Evolutionary conservation across 2,888 invertebrate genomes (phyloP).

Genomic region (Ormyrus labotus): DNA sequence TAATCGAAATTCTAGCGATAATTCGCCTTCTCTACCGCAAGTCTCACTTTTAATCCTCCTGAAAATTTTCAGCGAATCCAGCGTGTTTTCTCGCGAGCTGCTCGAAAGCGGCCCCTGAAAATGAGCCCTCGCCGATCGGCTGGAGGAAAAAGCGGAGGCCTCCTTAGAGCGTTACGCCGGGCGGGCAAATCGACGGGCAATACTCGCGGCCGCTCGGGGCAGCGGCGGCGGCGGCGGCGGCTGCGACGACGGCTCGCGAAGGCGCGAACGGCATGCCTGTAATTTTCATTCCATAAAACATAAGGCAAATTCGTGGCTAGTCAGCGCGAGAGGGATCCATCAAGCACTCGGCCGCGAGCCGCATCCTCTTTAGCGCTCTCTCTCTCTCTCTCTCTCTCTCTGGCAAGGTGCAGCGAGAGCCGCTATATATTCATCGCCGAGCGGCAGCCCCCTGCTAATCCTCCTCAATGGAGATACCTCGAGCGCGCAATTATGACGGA

Average conservation of each 20-base stretch:
- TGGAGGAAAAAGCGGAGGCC: not conserved
- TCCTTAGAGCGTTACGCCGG: not conserved
- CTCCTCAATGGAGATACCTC: constrained; percentile 45
- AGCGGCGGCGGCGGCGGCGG: constrained; percentile 20
- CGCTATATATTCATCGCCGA: constrained; percentile 13
- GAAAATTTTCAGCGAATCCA: too few relatives aligned
- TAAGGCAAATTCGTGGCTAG: constrained; percentile 63
- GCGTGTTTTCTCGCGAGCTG: too few relatives aligned
- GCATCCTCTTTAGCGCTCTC: constrained; percentile 33
- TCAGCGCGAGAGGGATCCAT: constrained; percentile 59
- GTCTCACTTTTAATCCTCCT: too few relatives aligned
- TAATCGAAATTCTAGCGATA: too few relatives aligned
- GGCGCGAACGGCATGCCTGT: constrained; percentile 58
- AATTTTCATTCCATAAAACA: constrained; percentile 64
- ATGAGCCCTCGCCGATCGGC: not conserved
- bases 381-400: too few relatives aligned
- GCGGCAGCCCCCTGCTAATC: constrained; percentile 7
- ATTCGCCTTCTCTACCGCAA: too few relatives aligned
- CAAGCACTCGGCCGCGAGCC: constrained; percentile 45
- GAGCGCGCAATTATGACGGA: constrained; percentile 43
- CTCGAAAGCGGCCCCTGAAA: too few relatives aligned
- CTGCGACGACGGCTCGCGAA: constrained; percentile 34
- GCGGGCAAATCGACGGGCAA: too few relatives aligned
- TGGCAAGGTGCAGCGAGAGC: too few relatives aligned
- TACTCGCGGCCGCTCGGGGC: not conserved